Percentiles rank a stretch among this genome's conserved stretches.
Conservation (phyloP, 2,888 invertebrate genomes). For the Bellardia bayeri region DNA sequence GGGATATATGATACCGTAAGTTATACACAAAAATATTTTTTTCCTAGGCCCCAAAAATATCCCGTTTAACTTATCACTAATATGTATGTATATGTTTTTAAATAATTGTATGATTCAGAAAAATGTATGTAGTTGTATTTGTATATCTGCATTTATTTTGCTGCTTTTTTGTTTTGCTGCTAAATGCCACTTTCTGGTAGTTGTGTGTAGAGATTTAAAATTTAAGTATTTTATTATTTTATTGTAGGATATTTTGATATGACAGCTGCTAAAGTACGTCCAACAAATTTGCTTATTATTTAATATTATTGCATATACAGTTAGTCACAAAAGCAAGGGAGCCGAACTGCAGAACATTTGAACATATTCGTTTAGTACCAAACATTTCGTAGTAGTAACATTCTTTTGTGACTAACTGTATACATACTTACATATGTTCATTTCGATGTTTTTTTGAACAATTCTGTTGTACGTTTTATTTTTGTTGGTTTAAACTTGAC, state of each 20-base stretch:
- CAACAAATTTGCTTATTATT: not conserved
- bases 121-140: not conserved
- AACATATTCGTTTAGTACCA: too few species aligned
- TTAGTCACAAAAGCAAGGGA: too few species aligned
- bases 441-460: not conserved
- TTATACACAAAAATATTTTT: too few species aligned
- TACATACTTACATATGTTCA: too few species aligned
- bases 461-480: not conserved
- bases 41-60: too few species aligned
- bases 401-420: too few species aligned
- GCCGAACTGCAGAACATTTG: too few species aligned
- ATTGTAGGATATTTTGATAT: not conserved
- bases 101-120: slow-evolving; percentile 6
- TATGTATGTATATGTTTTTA: too few species aligned
- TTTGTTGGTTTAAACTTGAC: slow-evolving; percentile 5
- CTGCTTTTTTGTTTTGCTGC: not conserved
- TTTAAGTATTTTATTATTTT: not conserved
- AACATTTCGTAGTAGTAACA: too few species aligned
- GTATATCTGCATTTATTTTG: not conserved
- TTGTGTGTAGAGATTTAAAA: not conserved
- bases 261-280: not conserved
- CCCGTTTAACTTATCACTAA: too few species aligned
- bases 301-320: not conserved
- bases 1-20: too few species aligned
- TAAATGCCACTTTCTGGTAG: not conserved